Percentiles rank a stretch among this genome's conserved stretches.
Evolutionary conservation across 2,797 vertebrate genomes (phyloP).

Genomic region (Echiichthys vipera): DNA sequence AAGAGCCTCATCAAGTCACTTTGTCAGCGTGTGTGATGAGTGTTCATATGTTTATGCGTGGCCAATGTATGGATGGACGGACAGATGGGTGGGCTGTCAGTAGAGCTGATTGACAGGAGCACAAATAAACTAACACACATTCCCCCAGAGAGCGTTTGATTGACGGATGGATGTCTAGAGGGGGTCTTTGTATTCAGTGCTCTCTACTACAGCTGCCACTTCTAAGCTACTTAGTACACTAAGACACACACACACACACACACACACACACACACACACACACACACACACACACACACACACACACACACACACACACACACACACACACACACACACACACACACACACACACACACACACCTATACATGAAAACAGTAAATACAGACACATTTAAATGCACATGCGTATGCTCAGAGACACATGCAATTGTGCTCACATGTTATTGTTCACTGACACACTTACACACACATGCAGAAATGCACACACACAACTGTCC

Average conservation of each 20-base stretch:
- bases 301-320: constrained; percentile 10
- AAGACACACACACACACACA: constrained; percentile 18
- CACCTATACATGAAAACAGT: constrained; percentile 27
- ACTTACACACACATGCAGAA: constrained; percentile 17
- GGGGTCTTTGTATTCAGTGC: constrained; percentile 61
- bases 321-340: background rate
- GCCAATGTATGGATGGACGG: constrained; percentile 40
- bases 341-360: constrained; percentile 13
- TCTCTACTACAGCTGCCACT: constrained; percentile 65
- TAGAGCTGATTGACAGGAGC: constrained; percentile 65
- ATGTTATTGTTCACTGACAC: constrained; percentile 13
- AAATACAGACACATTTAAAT: constrained; percentile 34
- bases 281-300: background rate
- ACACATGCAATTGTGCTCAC: constrained; percentile 14
- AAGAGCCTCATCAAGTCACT: constrained; percentile 40
- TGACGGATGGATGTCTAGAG: constrained; percentile 62
- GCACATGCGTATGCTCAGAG: constrained; percentile 1
- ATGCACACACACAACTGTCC: constrained; percentile 12
- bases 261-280: background rate
- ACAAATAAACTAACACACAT: constrained; percentile 55
- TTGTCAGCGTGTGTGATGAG: constrained; percentile 16
- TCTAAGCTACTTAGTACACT: constrained; percentile 43
- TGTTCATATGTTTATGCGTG: constrained; percentile 28
- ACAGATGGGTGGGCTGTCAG: constrained; percentile 62
- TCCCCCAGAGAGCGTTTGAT: constrained; percentile 56